Conservation (phyloP, 2,797 vertebrate genomes). For the Sandelia bainsii region DNA sequence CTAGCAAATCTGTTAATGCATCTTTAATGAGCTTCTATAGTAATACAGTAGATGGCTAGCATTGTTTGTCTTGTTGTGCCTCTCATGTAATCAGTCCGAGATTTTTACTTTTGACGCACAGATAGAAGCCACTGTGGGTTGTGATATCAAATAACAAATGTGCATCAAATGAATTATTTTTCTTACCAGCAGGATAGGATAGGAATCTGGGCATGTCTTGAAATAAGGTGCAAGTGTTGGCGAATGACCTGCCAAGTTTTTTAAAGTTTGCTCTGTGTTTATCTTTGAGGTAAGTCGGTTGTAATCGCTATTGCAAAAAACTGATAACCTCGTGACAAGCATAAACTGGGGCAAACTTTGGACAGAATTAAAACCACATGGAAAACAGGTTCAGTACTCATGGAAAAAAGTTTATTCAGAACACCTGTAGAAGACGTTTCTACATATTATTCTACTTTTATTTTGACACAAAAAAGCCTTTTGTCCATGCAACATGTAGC, state of each 20-base stretch:
- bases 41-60: neutral
- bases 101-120: neutral
- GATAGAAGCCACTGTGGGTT: neutral
- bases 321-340: neutral
- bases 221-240: slow-evolving; percentile 3
- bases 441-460: neutral
- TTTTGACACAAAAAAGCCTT: neutral
- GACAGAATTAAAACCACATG: slow-evolving; percentile 37
- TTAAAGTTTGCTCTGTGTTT: slow-evolving; percentile 2
- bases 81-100: slow-evolving; percentile 6
- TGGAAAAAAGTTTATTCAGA: slow-evolving; percentile 36
- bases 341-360: slow-evolving; percentile 13
- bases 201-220: neutral
- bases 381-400: slow-evolving; percentile 7
- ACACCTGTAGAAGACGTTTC: slow-evolving; percentile 43
- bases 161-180: neutral
- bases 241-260: slow-evolving; percentile 10
- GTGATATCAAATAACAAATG: neutral
- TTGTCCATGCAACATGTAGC: slow-evolving; percentile 5
- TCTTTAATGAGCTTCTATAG: neutral
- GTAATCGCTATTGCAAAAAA: slow-evolving; percentile 9
- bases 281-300: slow-evolving; percentile 7
- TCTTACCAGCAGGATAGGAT: neutral
- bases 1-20: neutral
- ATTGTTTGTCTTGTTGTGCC: slow-evolving; percentile 17